Evolutionary conservation across 2,888 invertebrate genomes (phyloP).

Genomic region (Merodon equestris): DNA sequence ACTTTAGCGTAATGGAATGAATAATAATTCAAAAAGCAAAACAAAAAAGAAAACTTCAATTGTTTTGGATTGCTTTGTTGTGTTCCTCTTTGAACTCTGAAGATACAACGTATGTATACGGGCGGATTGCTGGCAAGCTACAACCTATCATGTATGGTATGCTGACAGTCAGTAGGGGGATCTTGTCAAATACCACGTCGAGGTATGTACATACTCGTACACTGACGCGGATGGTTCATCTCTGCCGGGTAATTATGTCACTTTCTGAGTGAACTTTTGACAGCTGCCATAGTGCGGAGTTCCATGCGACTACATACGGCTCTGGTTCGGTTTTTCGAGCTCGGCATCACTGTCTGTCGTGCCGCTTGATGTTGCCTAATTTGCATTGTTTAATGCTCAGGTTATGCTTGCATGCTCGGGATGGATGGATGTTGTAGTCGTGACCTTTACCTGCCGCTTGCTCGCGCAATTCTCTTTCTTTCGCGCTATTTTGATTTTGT

Average conservation of each 20-base stretch:
- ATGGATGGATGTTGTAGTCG: conserved; percentile 15
- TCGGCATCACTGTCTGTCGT: too few species aligned
- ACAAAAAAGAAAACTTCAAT: conserved; percentile 23
- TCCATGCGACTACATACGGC: too few species aligned
- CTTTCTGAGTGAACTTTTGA: conserved; percentile 61
- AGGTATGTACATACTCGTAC: too few species aligned
- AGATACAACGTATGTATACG: conserved; percentile 11
- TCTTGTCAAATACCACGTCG: conserved; percentile 3
- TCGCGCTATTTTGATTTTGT: conserved; percentile 27
- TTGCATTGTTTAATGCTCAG: conserved; percentile 28
- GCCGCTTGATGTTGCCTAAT: conserved; percentile 49
- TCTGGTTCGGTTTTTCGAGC: too few species aligned
- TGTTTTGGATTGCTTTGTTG: background rate
- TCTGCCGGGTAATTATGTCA: conserved; percentile 53
- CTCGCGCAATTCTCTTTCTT: conserved; percentile 1
- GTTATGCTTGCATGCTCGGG: background rate
- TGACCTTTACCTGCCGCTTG: conserved; percentile 46
- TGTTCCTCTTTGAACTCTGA: conserved; percentile 40
- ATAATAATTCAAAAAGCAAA: conserved; percentile 45
- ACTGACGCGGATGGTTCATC: background rate
- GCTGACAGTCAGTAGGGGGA: conserved; percentile 29
- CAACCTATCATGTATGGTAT: conserved; percentile 32
- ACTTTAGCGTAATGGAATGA: conserved; percentile 38
- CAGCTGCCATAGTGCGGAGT: conserved; percentile 8
- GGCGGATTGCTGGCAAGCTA: background rate